Evolutionary conservation across 1,140 invertebrate genomes (phyloP), one percentile per base, ranked within the genome.

Genomic region (Pogonognathellus flavescens): DNA sequence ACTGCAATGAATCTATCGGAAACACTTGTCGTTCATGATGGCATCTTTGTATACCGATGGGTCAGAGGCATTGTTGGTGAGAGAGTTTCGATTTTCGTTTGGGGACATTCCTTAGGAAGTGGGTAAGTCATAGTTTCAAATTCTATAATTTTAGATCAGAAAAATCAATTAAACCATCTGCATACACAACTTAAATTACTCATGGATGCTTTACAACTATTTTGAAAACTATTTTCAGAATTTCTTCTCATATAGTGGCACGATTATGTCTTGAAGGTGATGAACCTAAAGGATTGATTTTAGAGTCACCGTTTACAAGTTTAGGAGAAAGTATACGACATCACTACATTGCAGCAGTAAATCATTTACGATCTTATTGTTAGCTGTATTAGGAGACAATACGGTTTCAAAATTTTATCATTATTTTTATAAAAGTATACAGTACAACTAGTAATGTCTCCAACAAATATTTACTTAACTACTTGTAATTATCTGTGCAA

Each of bases 81-180:
- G 91, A 91, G 90, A 92, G 90, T 92, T 88, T 86, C 93, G 50
- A 91, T 98, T 66, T 94, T 95, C 89, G 92, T 98, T 0, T 98
- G 97, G 97, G 97, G 96, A 31, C 97, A 98, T 91, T 97, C 96
- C 0, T 92, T 98, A 84, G 96, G 95, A 82, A 94, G 94, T 81
- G 94, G 93, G 94, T 94, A 92, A 90, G 90, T 22, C 18, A 22
- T 76, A 9, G 25, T 16, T 11, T 16, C 16, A 80, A 62, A 66
- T 25, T 62, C 18, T 62, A 18, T 14, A 18, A n/a, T n/a, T n/a
- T n/a, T n/a, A n/a, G n/a, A n/a, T n/a, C n/a, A n/a, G n/a, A n/a
- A n/a, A n/a, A n/a, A n/a, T n/a, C n/a, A n/a, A n/a, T n/a, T n/a
- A n/a, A n/a, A n/a, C n/a, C n/a, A n/a, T n/a, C n/a, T n/a, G n/a